Percentiles rank a stretch among this genome's conserved stretches.
These are phyloP conservation scores for Pseudotriccus pelzelni DNA, from an alignment of 2,797 vertebrate genomes.

Conservation along the genomic window DNA sequence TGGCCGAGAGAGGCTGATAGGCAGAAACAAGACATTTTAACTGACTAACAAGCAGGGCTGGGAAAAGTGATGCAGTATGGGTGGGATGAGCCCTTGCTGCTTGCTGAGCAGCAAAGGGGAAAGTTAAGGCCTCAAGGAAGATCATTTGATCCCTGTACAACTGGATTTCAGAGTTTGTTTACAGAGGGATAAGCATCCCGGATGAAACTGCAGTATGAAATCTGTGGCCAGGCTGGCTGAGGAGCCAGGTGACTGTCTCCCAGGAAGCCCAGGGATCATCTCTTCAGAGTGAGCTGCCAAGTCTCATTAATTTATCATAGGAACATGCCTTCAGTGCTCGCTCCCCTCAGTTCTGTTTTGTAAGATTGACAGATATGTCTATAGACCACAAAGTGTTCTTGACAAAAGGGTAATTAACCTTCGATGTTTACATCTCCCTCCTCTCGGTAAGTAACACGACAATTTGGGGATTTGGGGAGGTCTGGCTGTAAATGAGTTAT, in stretches of 20 bases:
- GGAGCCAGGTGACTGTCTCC: neutral
- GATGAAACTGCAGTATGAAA: neutral
- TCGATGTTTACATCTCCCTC: neutral
- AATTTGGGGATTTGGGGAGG: neutral
- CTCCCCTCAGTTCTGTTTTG: neutral
- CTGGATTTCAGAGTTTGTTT: neutral
- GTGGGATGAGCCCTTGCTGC: neutral
- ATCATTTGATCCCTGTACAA: neutral
- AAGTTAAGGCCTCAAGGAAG: neutral
- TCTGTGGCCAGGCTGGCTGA: neutral
- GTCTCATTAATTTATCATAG: slow-evolving; percentile 47
- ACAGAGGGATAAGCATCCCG: neutral
- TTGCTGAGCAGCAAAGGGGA: neutral
- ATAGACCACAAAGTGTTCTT: slow-evolving; percentile 12
- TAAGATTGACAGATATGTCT: slow-evolving; percentile 37
- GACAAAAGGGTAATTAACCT: slow-evolving; percentile 46
- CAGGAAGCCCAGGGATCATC: neutral
- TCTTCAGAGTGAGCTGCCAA: slow-evolving; percentile 18
- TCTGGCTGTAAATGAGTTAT: neutral
- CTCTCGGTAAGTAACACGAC: neutral
- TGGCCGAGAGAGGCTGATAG: neutral
- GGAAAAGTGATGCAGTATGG: neutral
- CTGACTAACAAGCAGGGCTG: neutral
- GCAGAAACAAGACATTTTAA: neutral
- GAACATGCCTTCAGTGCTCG: neutral